Evolutionary conservation across 2,113 vertebrate genomes (phyloP), one percentile per base, ranked within the genome.

Genomic region (Passer domesticus): DNA sequence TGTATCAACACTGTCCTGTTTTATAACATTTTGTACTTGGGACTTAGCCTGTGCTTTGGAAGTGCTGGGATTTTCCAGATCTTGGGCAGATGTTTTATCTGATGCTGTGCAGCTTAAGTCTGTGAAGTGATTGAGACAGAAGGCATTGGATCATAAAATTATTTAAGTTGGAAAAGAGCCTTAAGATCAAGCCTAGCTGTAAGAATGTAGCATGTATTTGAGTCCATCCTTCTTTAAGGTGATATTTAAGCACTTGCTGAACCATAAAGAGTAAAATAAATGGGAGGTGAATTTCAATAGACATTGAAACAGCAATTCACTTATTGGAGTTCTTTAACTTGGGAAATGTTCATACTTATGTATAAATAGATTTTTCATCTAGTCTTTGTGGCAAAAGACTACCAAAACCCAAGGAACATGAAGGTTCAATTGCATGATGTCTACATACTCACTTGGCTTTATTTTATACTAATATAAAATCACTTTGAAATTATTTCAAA

Each of bases 341-440:
- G 21, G 44, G 33, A 83, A 76, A 27, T 0, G 0, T 76, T 7
- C 23, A 15, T 43, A 3, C 6, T 69, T 37, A 31, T 4, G 10
- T 53, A 3, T 62, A 66, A 49, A 3, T 15, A 25, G 58, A 25
- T 6, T 74, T 86, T 69, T 76, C 81, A 35, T 43, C 14, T 62
- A 3, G 50, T 15, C 8, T 68, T 50, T 63, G 53, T 60, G 30
- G 27, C 39, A 90, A 88, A 58, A 46, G 10, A 5, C 24, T 56
- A 4, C 33, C 8, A n/a, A 68, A 77, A 37, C 9, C 1, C 0
- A 9, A n/a, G 17, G 14, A n/a, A 68, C 12, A 41, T 25, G 3
- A 25, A 68, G 60, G 22, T 18, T 81, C 10, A 47, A 8, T 35
- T 91, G 3, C 18, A 9, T 18, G 11, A 41, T 2, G 1, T 70